Base-by-base conservation (phyloP, 2,113 vertebrate genomes). In the Carassius auratus region DNA sequence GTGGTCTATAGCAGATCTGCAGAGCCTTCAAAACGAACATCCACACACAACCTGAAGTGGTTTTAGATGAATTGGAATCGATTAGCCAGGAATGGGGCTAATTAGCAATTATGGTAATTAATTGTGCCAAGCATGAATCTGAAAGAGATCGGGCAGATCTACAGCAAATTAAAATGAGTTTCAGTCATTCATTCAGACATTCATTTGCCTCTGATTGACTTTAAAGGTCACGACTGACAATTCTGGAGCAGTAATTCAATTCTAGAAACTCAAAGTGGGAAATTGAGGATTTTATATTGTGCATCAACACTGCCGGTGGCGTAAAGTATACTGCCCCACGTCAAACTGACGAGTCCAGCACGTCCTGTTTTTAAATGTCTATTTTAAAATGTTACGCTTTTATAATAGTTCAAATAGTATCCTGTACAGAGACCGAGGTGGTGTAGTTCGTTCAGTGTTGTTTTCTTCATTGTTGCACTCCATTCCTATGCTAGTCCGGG, bases 371-470 rank as follows among this genome's bases (percentile, higher is more conserved):
- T 74, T 82, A 86, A 86, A 87, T 86, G 85, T 88, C 83, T 61
- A 57, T 86, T 92, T 91, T 76, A 79, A 90, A 88, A 86, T 82
- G 83, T 84, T 76, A 86, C 82, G 71, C 55, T 89, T 90, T 91
- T 91, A 87, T 91, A 87, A 88, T 91, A 86, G 76, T 86, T 81
- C 76, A 85, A 77, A 48, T 82, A 81, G 81, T 89, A 83, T 88
- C 89, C 84, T 92, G 90, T 92, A 92, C 84, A 91, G 83, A 88
- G 64, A 80, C 23, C 61, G n/a, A 85, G 61, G 71, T 86, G 85
- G 87, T 85, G 83, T 90, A 85, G 68, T 85, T 91, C 50, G 85
- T 88, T 87, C 23, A 86, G 71, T 83, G 84, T 76, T 87, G 77
- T 89, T 68, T n/a, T 87, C 76, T 89, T 74, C 61, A 78, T 85